Percentiles rank a stretch among this genome's conserved stretches.
Conservation (phyloP, 2,888 invertebrate species). For the Cataglyphis albicans region DNA sequence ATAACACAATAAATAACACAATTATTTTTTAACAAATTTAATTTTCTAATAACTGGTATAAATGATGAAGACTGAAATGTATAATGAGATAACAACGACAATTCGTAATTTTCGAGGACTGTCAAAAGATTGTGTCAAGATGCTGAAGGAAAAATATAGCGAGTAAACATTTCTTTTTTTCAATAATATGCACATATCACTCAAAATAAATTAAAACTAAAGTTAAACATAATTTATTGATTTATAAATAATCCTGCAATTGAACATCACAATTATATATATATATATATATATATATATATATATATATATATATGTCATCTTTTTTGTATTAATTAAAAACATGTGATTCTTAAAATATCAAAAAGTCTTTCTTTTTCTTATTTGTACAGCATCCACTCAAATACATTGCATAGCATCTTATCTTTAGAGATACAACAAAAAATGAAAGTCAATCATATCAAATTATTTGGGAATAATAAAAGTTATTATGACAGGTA, state of each 20-base stretch:
- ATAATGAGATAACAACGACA: conserved; percentile 87
- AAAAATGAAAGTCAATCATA: conserved; percentile 89
- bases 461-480: conserved; percentile 88
- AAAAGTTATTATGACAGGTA: conserved; percentile 88
- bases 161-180: conserved; percentile 85
- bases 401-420: conserved; percentile 90
- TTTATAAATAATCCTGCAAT: conserved; percentile 1
- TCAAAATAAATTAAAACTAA: neutral
- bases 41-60: neutral
- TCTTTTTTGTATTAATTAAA: neutral
- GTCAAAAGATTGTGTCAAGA: conserved; percentile 88
- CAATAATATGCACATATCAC: neutral
- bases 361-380: neutral
- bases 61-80: conserved; percentile 84
- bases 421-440: conserved; percentile 89
- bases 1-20: neutral
- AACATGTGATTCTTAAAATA: neutral
- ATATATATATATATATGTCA: neutral
- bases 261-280: neutral
- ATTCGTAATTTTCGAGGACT: conserved; percentile 88
- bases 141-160: conserved; percentile 88
- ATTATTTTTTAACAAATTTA: neutral
- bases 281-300: neutral
- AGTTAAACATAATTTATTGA: neutral
- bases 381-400: conserved; percentile 86